phyloP scores from a whole-genome alignment of 2,113 vertebrate genomes.

The Eira barbara region DNA sequence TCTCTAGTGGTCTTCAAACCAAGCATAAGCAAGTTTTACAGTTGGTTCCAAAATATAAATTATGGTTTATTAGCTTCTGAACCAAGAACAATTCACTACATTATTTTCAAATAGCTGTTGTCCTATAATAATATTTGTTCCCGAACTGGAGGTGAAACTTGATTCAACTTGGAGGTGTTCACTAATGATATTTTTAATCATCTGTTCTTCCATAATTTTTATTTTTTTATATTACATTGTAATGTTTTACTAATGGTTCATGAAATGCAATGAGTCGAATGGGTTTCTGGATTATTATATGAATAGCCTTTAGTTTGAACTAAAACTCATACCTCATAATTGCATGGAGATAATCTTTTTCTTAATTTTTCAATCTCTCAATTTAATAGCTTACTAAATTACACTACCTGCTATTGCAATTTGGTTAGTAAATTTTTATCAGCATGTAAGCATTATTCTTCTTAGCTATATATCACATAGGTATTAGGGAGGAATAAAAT shows the following conservation, averaged over 20 bases:
- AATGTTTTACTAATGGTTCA: constrained; percentile 53
- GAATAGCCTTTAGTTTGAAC: constrained; percentile 19
- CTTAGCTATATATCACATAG: neutral
- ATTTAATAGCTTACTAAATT: neutral
- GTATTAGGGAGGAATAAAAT: neutral
- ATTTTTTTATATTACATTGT: constrained; percentile 35
- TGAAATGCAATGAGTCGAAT: constrained; percentile 30
- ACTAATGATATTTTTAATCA: constrained; percentile 38
- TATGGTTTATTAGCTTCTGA: neutral
- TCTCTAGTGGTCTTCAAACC: neutral
- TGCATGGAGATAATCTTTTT: neutral
- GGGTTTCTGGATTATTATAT: neutral
- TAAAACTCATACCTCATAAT: constrained; percentile 39
- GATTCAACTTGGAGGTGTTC: constrained; percentile 18
- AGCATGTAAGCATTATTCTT: neutral
- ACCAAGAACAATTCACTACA: neutral
- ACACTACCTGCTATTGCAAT: neutral
- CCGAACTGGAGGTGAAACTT: constrained; percentile 1
- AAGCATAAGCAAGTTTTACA: neutral
- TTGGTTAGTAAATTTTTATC: neutral
- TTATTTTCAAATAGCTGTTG: neutral
- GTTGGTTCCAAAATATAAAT: neutral
- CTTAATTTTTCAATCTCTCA: neutral
- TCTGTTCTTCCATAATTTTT: constrained; percentile 12
- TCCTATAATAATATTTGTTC: neutral